Base-by-base conservation (phyloP, 1,140 invertebrate species). In the Drosophila nannoptera region DNA sequence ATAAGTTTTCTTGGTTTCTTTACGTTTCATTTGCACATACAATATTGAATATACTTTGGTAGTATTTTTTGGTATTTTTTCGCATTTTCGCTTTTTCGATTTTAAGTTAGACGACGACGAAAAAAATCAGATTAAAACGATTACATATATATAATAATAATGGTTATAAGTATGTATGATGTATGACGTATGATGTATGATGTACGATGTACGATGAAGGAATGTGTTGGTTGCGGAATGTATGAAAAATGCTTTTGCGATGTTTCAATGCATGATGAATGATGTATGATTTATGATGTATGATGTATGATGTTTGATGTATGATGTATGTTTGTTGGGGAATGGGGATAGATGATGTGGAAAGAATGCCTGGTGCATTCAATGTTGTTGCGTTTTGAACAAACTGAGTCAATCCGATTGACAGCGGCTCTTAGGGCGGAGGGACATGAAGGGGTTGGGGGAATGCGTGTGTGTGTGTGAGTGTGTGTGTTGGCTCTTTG, bases 41-140 rank as follows among this genome's bases (percentile, higher is more conserved):
- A 76, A 81, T 81, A 78, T 75, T 75, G 76, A 69, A 78, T 80
- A 78, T 75, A 75, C 63, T 75, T 75, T 63, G 74, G 55, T 74
- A 69, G 40, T 43, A 43, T 69, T 75, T 61, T 61, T 52, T 43
- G 43, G 40, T 68, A 22, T 49, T 54, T 54, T 46, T 16, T 43
- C 7, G 0, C 8, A 11, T 9, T 46, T 50, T 65, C 22, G 35
- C 38, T 49, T 68, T 63, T 43, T n/a, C 36, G 33, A 36, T 59
- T 68, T 61, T 59, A 65, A 70, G 68, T 82, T 69, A 83, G 78
- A 83, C 75, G 78, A 83, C 78, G 65, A 72, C 64, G 45, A 63
- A 84, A 84, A 66, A 76, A 76, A 58, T 54, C 38, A 53, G 54
- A 67, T 50, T 73, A 76, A 82, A 71, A 71, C 48, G 58, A 64